Percentiles rank a stretch among this genome's conserved stretches.
phyloP scores from a whole-genome alignment of 2,888 invertebrate genomes.

The Mechanitis messenoides region DNA sequence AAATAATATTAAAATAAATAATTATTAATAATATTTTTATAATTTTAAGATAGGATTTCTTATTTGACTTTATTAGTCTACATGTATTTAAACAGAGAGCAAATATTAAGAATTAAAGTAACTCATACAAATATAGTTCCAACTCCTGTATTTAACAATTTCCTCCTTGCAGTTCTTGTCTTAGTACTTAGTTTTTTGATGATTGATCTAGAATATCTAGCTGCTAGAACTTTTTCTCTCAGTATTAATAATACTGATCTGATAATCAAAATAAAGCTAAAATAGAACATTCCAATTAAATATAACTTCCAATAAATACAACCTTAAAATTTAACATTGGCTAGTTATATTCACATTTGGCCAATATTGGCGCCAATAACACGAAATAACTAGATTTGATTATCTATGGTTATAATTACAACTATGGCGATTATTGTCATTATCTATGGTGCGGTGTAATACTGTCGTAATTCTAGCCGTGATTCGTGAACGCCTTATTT shows the following conservation, averaged over 20 bases:
- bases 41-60: no score
- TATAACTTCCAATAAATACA: constrained; percentile 1
- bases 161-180: no score
- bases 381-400: constrained; percentile 16
- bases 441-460: constrained; percentile 31
- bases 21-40: no score
- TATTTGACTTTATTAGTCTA: no score
- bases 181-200: no score
- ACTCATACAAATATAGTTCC: no score
- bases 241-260: neutral
- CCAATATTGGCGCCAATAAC: constrained; percentile 4
- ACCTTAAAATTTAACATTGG: constrained; percentile 3
- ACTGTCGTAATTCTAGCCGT: constrained; percentile 29
- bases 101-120: no score
- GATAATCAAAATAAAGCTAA: neutral
- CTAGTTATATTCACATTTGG: neutral
- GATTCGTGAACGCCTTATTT: constrained; percentile 19
- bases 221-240: neutral
- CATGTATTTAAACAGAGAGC: no score
- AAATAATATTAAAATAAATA: no score
- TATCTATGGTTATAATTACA: constrained; percentile 14
- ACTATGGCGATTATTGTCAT: constrained; percentile 29
- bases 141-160: no score
- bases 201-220: neutral
- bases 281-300: constrained; percentile 3